A percentile compares a stretch with the other conserved stretches of the same genome.
Evolutionary conservation across 2,797 vertebrate genomes (phyloP).

Genomic region (Trachops cirrhosus): DNA sequence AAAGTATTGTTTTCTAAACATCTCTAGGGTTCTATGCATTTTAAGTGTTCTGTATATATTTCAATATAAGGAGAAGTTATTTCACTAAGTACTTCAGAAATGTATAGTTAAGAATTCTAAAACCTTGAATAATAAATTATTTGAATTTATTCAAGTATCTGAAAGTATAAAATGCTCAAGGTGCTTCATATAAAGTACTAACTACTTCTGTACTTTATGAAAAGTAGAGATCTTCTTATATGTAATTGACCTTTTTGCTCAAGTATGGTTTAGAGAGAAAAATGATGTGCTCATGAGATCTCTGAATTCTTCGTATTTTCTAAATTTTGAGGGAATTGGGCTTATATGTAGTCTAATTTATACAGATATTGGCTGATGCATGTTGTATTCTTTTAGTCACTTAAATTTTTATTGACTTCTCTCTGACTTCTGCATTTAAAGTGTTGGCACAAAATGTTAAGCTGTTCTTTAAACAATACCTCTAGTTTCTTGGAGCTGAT

Average conservation of each 20-base stretch:
- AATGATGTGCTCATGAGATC: neutral
- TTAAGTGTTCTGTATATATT: neutral
- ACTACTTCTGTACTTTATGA: constrained; percentile 1
- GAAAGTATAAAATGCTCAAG: constrained; percentile 26
- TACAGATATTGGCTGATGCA: constrained; percentile 6
- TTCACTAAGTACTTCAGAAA: constrained; percentile 17
- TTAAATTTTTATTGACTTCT: constrained; percentile 62
- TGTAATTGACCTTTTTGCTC: constrained; percentile 8
- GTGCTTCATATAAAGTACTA: neutral
- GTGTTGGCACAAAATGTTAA: constrained; percentile 68
- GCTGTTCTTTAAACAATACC: constrained; percentile 67
- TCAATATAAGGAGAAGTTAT: neutral
- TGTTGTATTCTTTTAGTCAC: constrained; percentile 48
- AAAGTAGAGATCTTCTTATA: neutral
- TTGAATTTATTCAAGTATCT: constrained; percentile 37
- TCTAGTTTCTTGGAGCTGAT: constrained; percentile 78
- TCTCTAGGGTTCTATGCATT: constrained; percentile 34
- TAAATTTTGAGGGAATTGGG: constrained; percentile 35
- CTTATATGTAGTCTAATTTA: neutral
- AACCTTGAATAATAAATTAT: constrained; percentile 12
- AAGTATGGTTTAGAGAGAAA: constrained; percentile 9
- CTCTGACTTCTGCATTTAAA: constrained; percentile 70
- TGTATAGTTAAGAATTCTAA: constrained; percentile 25
- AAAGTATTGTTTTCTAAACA: constrained; percentile 12
- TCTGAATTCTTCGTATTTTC: constrained; percentile 40